Percentiles rank a stretch among this genome's conserved stretches.
Evolutionary conservation across 2,113 vertebrate species (phyloP).

Genomic region (Columba janthina): DNA sequence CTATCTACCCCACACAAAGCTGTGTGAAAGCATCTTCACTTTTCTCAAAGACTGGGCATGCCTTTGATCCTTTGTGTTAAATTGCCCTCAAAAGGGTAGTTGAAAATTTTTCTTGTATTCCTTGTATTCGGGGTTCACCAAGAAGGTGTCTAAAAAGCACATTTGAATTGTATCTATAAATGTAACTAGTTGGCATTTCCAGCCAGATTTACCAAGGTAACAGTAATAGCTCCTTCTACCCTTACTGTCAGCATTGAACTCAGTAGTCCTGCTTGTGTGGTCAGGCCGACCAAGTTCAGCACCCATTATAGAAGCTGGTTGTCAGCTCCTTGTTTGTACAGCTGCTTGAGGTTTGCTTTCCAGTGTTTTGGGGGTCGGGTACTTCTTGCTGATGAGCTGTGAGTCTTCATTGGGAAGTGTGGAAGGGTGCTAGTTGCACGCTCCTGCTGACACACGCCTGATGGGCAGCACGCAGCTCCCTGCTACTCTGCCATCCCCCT

Average conservation of each 20-base stretch:
- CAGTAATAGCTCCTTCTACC: neutral
- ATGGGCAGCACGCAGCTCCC: neutral
- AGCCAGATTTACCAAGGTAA: neutral
- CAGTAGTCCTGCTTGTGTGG: constrained; percentile 23
- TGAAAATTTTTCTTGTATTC: neutral
- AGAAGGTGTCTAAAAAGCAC: neutral
- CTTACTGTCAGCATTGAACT: neutral
- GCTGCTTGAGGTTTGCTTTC: neutral
- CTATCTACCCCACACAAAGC: neutral
- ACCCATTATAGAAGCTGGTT: constrained; percentile 5
- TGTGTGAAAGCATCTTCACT: neutral
- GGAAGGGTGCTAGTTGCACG: neutral
- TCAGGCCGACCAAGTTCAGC: constrained; percentile 34
- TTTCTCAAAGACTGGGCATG: neutral
- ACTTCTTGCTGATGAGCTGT: neutral
- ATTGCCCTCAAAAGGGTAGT: neutral
- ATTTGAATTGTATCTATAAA: neutral
- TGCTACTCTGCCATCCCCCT: fast-evolving
- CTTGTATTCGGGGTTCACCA: neutral
- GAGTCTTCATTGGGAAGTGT: neutral
- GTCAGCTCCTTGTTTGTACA: constrained; percentile 46
- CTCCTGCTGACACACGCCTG: fast-evolving
- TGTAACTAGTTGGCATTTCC: neutral
- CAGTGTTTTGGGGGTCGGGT: neutral
- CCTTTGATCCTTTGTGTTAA: neutral